Evolutionary conservation across 2,797 vertebrate species (phyloP), one percentile per base, ranked within the genome.

Genomic region (Neomorphus geoffroyi): DNA sequence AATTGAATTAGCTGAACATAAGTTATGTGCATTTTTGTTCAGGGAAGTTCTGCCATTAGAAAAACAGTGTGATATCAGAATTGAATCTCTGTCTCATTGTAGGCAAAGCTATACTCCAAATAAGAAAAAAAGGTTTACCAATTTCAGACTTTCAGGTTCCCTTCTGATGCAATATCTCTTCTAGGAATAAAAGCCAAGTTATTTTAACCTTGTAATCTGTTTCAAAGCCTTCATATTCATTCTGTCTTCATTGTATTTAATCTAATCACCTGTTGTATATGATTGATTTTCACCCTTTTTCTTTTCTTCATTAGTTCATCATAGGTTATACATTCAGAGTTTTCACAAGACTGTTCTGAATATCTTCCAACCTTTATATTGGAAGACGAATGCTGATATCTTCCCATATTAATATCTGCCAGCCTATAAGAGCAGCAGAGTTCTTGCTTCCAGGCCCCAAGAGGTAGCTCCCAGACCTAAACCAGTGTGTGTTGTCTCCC

Each of bases 401-500:
- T 48, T 48, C 46, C 10, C 46, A 23, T 23, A 48, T 23, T 9
- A 48, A 48, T 48, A 48, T 48, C 46, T 48, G 23, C 45, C 45
- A 45, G 45, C 45, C 45, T 18, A 45, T 45, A 17, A 17, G 18
- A 45, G 45, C n/a, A 70, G 45, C 14, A 37, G 67, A 64, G 8
- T 17, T 51, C 11, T 30, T 28, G 7, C 5, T n/a, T 17, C 11
- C 39, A 37, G 33, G 11, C 33, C 35, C 37, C 18, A 39, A 10
- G 6, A 22, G 21, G 33, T 37, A 72, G 33, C 10, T 71, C 17
- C 18, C 46, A 83, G 46, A 9, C 45, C 35, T 28, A 23, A 23
- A 45, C 18, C 39, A 8, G 22, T 6, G 6, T 0, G 0, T 5
- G 18, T 33, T 51, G 32, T 17, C 18, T 61, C 3, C 3, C 0